Conservation (phyloP, 2,797 vertebrate species). For the Nothura maculosa region DNA sequence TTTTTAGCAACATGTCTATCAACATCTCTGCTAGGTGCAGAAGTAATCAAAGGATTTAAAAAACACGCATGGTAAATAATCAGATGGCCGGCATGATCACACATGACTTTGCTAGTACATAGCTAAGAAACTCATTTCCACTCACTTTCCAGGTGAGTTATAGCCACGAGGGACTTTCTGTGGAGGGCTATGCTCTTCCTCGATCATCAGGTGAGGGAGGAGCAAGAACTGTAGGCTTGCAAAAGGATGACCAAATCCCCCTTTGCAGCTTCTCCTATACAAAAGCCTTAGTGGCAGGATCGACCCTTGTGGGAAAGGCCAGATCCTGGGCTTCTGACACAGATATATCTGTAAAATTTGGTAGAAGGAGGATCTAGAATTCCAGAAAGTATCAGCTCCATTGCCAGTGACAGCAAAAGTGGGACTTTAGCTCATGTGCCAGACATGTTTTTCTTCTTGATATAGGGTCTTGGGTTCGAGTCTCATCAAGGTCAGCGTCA, state of each 20-base stretch:
- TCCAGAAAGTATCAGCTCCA: slow-evolving; percentile 21
- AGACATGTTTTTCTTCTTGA: background rate
- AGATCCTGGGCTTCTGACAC: accelerated
- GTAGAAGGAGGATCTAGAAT: background rate
- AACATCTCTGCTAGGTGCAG: background rate
- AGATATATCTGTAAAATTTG: background rate
- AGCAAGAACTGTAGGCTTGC: accelerated
- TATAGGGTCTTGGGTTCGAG: background rate
- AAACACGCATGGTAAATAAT: background rate
- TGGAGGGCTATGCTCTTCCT: background rate
- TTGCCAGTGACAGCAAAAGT: background rate
- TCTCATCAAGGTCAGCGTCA: background rate
- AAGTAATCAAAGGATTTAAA: slow-evolving; percentile 18
- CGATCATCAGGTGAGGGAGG: background rate
- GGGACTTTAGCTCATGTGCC: background rate
- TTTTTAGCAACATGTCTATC: background rate
- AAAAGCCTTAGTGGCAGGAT: background rate
- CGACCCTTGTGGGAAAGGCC: background rate
- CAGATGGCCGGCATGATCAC: background rate
- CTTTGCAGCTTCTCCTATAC: background rate
- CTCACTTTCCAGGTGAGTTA: background rate
- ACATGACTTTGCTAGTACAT: background rate
- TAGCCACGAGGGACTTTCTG: accelerated
- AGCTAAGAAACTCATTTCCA: background rate
- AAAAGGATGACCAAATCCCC: background rate